These are phyloP conservation scores for Brachionus rotundiformis DNA, from an alignment of 1,140 invertebrate genomes.

Conservation along the genomic window DNA sequence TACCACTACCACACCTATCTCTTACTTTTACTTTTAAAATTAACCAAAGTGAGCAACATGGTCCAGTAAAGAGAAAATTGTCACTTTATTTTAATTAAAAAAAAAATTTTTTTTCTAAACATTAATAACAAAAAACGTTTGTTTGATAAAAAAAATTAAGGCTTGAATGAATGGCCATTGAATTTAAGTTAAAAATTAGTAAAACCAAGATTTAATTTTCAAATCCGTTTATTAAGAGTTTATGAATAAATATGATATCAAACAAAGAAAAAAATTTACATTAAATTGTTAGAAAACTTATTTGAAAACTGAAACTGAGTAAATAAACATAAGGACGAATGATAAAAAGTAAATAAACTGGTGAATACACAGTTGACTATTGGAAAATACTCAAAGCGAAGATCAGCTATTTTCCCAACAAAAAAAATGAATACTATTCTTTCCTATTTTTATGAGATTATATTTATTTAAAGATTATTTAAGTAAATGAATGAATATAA, in stretches of 20 bases:
- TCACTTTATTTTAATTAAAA: too few species aligned
- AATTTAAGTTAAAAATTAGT: background rate
- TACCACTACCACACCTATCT: too few species aligned
- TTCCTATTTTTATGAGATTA: constrained; percentile 21
- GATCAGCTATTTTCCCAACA: constrained; percentile 28
- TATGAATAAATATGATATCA: background rate
- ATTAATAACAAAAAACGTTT: background rate
- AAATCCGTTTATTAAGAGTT: constrained; percentile 11
- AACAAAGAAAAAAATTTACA: constrained; percentile 22
- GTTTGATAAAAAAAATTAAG: background rate
- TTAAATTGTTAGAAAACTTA: constrained; percentile 33
- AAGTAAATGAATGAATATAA: background rate
- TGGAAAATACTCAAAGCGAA: constrained; percentile 17
- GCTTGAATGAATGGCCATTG: too few species aligned
- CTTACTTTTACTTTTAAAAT: too few species aligned
- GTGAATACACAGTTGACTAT: constrained; percentile 3
- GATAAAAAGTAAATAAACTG: constrained; percentile 26
- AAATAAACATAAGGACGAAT: constrained; percentile 17
- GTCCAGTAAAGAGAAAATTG: too few species aligned
- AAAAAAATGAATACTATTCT: background rate
- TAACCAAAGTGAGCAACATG: too few species aligned
- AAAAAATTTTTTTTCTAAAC: too few species aligned
- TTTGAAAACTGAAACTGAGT: constrained; percentile 28
- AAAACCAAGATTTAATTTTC: constrained; percentile 8
- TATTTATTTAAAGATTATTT: constrained; percentile 45